A percentile compares a stretch with the other conserved stretches of the same genome.
Evolutionary conservation across 2,888 invertebrate genomes (phyloP).

Genomic region (Netelia fuscicornis): DNA sequence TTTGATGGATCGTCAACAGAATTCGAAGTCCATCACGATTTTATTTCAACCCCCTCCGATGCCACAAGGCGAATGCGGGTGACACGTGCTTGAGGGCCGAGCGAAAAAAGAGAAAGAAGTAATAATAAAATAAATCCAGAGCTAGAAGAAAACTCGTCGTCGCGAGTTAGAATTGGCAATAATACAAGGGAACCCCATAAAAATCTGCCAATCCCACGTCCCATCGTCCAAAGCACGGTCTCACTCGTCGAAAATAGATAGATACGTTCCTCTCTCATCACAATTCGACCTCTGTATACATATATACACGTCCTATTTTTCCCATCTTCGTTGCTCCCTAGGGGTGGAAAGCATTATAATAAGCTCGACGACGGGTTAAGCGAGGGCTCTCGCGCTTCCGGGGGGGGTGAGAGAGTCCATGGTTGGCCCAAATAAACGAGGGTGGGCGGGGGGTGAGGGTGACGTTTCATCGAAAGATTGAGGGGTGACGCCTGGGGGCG

Average conservation of each 20-base stretch:
- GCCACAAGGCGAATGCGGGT: conserved; percentile 48
- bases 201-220: conserved; percentile 68
- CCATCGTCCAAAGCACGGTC: conserved; percentile 44
- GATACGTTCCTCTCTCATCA: conserved; percentile 38
- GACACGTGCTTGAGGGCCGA: conserved; percentile 55
- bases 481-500: conserved; percentile 74
- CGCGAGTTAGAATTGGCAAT: conserved; percentile 42
- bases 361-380: conserved; percentile 78
- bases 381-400: conserved; percentile 71
- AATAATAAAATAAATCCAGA: background rate
- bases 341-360: conserved; percentile 72
- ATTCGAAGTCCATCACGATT: conserved; percentile 12
- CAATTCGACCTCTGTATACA: conserved; percentile 24
- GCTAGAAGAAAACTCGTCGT: background rate
- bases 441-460: conserved; percentile 44
- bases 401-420: conserved; percentile 64
- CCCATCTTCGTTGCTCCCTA: conserved; percentile 47
- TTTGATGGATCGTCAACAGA: background rate
- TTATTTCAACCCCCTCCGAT: conserved; percentile 25
- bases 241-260: conserved; percentile 33
- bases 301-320: background rate
- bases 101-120: conserved; percentile 1
- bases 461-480: conserved; percentile 28
- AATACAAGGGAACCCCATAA: conserved; percentile 65
- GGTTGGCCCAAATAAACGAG: conserved; percentile 32